Evolutionary conservation across 2,113 vertebrate species (phyloP).

Genomic region (Petromus typicus): DNA sequence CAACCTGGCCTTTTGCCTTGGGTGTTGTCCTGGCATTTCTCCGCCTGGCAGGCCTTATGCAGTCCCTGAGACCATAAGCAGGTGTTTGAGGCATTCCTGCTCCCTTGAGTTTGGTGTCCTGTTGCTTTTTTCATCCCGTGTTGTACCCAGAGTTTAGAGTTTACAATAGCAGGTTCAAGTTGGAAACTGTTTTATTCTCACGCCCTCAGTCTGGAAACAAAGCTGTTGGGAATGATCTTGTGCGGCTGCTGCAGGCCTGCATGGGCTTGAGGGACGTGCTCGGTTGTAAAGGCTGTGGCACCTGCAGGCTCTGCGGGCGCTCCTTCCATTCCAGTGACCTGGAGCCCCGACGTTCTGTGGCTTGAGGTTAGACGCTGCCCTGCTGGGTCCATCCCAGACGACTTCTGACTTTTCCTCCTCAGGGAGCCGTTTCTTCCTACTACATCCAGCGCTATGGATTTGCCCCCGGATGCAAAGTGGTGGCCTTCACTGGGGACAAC

Average conservation of each 20-base stretch:
- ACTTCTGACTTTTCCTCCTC: background rate
- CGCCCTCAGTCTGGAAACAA: background rate
- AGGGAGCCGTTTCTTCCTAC: constrained; percentile 93
- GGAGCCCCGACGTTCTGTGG: background rate
- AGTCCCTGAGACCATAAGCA: background rate
- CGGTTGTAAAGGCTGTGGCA: background rate
- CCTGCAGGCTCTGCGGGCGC: background rate
- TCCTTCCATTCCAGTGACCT: background rate
- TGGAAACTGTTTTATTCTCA: background rate
- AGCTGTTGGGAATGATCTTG: background rate
- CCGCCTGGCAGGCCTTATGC: background rate
- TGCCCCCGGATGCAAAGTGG: constrained; percentile 89
- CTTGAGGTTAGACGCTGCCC: background rate
- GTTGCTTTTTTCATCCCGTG: background rate
- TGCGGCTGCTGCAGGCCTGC: accelerated
- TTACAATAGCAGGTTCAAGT: background rate
- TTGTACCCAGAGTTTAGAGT: background rate
- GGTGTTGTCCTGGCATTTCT: background rate
- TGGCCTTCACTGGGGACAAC: constrained; percentile 97
- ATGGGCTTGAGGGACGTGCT: background rate
- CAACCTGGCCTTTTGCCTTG: background rate
- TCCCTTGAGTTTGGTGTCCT: background rate
- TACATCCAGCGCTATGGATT: constrained; percentile 91
- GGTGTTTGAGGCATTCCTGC: background rate
- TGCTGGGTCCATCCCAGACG: background rate